phyloP scores from a whole-genome alignment of 2,888 invertebrate genomes.

The Hypomecis punctinalis region DNA sequence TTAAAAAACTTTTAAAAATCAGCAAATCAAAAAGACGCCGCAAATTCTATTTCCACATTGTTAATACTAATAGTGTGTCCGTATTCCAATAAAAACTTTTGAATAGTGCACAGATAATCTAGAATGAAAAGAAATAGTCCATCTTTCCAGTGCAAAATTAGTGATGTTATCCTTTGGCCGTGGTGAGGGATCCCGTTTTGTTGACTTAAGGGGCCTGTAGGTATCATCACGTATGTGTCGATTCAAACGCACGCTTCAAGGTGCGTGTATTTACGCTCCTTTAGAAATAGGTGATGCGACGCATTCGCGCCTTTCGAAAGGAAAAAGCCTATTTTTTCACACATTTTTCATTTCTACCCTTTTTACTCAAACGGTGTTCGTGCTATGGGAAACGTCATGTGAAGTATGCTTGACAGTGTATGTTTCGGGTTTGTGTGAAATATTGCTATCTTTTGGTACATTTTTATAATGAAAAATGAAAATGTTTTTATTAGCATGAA shows the following conservation, averaged over 20 bases:
- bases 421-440: neutral
- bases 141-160: constrained; percentile 34
- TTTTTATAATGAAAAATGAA: no score
- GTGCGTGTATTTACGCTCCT: constrained; percentile 79
- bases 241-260: constrained; percentile 75
- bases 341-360: constrained; percentile 52
- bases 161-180: constrained; percentile 41
- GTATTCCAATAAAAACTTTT: no score
- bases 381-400: constrained; percentile 15
- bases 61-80: no score
- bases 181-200: constrained; percentile 46
- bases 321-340: constrained; percentile 69
- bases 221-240: constrained; percentile 62
- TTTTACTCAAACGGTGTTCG: constrained; percentile 45
- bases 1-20: no score
- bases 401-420: constrained; percentile 5
- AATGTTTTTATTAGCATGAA: no score
- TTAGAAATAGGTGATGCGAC: constrained; percentile 79
- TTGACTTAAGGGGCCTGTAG: constrained; percentile 51
- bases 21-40: no score
- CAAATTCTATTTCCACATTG: no score
- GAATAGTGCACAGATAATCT: no score
- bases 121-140: neutral
- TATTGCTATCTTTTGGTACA: no score
- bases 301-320: constrained; percentile 68